A percentile compares a stretch with the other conserved stretches of the same genome.
Evolutionary conservation across 2,113 vertebrate species (phyloP).

Genomic region (Isichthys henryi): DNA sequence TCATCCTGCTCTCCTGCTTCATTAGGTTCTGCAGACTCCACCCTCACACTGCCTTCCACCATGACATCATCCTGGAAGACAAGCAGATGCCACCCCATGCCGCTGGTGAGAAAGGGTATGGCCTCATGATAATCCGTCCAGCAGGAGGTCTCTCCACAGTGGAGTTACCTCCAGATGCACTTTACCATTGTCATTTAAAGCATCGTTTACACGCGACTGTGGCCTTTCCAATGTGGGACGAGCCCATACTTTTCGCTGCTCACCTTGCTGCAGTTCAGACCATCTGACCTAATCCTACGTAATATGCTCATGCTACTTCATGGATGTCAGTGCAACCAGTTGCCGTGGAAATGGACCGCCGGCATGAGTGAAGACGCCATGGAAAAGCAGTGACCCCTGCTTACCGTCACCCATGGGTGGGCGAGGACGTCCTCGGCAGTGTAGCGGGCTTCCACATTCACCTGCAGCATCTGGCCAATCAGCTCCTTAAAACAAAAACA

Average conservation of each 20-base stretch:
- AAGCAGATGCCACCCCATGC: background rate
- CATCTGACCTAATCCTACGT: background rate
- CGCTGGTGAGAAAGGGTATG: background rate
- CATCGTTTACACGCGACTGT: background rate
- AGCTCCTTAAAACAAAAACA: constrained; percentile 65
- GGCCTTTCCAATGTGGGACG: background rate
- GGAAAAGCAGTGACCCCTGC: constrained; percentile 53
- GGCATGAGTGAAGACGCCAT: background rate
- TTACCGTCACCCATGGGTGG: constrained; percentile 93
- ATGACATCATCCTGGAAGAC: constrained; percentile 73
- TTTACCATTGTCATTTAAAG: background rate
- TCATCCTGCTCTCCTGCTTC: constrained; percentile 73
- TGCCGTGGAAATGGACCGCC: background rate
- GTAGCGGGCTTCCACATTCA: constrained; percentile 80
- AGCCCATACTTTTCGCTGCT: background rate
- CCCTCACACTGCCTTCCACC: constrained; percentile 77
- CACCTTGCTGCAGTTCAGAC: background rate
- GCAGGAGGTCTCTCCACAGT: background rate
- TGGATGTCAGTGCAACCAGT: background rate
- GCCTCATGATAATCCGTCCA: background rate
- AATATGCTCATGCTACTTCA: background rate
- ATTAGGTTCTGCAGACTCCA: constrained; percentile 90
- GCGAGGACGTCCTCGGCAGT: constrained; percentile 82
- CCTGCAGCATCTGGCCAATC: constrained; percentile 88
- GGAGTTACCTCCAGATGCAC: background rate